Evolutionary conservation across 2,888 invertebrate genomes (phyloP), one percentile per base, ranked within the genome.

Genomic region (Scrobipalpa atriplicella): DNA sequence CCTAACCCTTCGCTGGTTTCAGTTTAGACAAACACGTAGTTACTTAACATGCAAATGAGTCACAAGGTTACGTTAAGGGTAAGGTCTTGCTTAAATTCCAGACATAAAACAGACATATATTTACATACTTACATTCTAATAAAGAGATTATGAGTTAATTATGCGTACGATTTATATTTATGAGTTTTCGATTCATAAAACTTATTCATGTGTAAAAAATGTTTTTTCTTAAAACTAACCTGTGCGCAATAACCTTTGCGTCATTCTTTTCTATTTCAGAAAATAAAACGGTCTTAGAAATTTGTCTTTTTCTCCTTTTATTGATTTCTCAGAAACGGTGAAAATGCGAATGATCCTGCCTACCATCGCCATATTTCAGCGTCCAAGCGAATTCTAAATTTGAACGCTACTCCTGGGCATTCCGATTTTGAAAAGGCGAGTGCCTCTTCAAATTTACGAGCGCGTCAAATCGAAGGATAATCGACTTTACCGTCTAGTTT

Each of bases 351-450:
- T 67, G 21, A n/a, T 9, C 65, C 62, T 18, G 13, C 36, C 67
- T 69, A 72, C 68, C 67, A 68, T 72, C 67, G 75, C 78, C 79
- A 80, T 81, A 81, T 81, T 83, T 80, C 75, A 80, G 73, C 73
- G 73, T 75, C 74, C 76, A 73, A 74, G 78, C 76, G 78, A 77
- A 80, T 83, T 81, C 84, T 86, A 86, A 84, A 86, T 85, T 84
- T 85, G 82, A 81, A 83, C 84, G 75, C 74, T 75, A 76, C 81
- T 81, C 78, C 68, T 76, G 74, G 76, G 80, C 80, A 83, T 83
- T 82, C 83, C 82, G 80, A 82, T 83, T 84, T 85, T 82, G 78
- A 85, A 85, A 85, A 83, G 80, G 78, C 83, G 77, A 85, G 83
- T 81, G 83, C 77, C 82, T 81, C 81, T 87, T 83, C 76, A 82